These are phyloP conservation scores for Odontophorus gujanensis DNA, from an alignment of 2,113 vertebrate species.

Conservation along the genomic window DNA sequence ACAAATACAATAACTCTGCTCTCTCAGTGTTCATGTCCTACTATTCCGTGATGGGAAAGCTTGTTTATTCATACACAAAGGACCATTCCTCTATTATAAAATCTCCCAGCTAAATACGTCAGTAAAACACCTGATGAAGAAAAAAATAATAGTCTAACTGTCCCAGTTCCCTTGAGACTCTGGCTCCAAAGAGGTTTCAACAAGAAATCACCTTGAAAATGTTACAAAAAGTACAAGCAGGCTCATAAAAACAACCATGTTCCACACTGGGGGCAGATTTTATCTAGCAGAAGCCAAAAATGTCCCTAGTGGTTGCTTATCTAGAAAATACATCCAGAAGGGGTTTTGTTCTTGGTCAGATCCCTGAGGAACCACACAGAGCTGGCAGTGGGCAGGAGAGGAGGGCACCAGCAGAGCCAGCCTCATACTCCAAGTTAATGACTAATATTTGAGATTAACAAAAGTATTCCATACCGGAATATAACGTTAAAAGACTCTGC, in stretches of 20 bases:
- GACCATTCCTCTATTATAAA: constrained; percentile 30
- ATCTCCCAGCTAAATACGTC: constrained; percentile 19
- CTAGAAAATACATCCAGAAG: background rate
- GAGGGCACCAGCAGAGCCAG: accelerated
- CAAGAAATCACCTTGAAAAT: background rate
- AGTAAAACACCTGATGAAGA: background rate
- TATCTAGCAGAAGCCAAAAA: background rate
- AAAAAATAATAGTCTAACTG: constrained; percentile 41
- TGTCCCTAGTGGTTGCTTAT: background rate
- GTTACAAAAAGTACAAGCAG: background rate
- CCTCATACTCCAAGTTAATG: background rate
- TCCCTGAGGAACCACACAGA: background rate
- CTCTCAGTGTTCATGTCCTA: background rate
- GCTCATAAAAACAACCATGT: background rate
- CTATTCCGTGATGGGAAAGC: constrained; percentile 1
- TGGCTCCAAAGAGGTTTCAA: constrained; percentile 2
- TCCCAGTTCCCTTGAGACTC: background rate
- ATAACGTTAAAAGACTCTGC: background rate
- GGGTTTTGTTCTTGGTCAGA: background rate
- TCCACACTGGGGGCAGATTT: background rate
- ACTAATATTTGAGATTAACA: background rate
- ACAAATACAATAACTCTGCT: constrained; percentile 9
- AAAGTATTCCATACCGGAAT: background rate
- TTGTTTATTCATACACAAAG: constrained; percentile 43
- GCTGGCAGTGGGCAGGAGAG: background rate